Evolutionary conservation across 1,140 invertebrate genomes (phyloP), one percentile per base, ranked within the genome.

Genomic region (Chymomyza costata): DNA sequence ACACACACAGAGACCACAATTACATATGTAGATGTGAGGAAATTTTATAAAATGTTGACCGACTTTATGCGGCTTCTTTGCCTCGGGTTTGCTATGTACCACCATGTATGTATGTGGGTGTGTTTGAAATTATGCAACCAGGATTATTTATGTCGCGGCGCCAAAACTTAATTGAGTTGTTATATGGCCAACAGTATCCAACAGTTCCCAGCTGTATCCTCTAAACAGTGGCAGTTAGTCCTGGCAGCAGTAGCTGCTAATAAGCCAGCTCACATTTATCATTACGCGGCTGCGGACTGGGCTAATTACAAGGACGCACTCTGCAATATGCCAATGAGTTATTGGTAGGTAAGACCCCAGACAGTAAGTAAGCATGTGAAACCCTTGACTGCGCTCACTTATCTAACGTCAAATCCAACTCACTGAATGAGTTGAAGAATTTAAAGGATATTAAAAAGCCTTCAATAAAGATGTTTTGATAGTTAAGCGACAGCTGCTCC

Each of bases 381-480:
- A 32, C 32, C 25, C 32, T 18, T 16, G 10, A 17, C 16, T 16
- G 40, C 25, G 47, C 31, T 19, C 41, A 34, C 37, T 19, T 13
- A 21, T 40, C 47, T 34, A 53, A 59, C 34, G 49, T 8, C 41
- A 14, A 47, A 45, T 45, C 57, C 63, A 48, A 44, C 35, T 15
- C 28, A 45, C 46, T 64, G 51, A 65, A 8, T 38, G 32, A 13
- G 45, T 13, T 18, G 8, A 17, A 16, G 39, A 17, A 8, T n/a
- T n/a, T 19, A 17, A 34, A 49, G 58, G 40, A 56, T 45, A 50
- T 46, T 32, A 32, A 15, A 47, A 35, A 51, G 52, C 31, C 70
- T n/a, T 59, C 66, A 80, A 78, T 78, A 67, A 80, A 78, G 66
- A 71, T 78, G 66, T 78, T 80, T 71, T 66, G 62, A 78, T 64